Base-by-base conservation (phyloP, 1,140 invertebrate genomes). In the Drosophila watanabei region DNA sequence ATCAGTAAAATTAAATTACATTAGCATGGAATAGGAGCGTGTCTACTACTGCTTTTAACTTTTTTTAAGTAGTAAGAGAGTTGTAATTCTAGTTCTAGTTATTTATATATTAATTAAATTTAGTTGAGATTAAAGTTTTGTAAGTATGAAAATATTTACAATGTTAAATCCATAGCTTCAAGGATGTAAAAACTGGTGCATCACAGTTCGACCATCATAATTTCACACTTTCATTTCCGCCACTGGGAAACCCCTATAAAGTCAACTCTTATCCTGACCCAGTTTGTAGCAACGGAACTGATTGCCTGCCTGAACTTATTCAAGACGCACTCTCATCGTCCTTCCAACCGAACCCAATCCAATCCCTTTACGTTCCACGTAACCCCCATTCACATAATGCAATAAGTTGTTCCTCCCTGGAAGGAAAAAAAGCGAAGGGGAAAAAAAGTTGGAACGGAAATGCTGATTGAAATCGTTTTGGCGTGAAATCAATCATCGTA, bases 401-500 rank as follows among this genome's bases (percentile, higher is more conserved):
- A 81, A 84, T 88, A 84, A 81, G 65, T 71, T 64, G 37, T 60
- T 52, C 24, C 41, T 41, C 68, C 68, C 56, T 48, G 43, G 28
- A 51, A 59, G 37, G 37, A 69, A 60, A 37, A 37, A 52, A 70
- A 59, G 45, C 63, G 39, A 60, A 78, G 75, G 66, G 41, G n/a
- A n/a, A 54, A 62, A 78, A 63, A 76, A 62, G 43, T 78, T 60
- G 75, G 64, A 89, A 78, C 82, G 87, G 82, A 91, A 92, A 92
- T 92, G 77, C 82, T 92, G 90, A 92, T 92, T 92, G 90, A 92
- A 92, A 92, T 90, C 90, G 80, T 78, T 92, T 92, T 79, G 82
- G 90, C 90, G 90, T 92, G 90, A 92, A 92, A 92, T 92, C 90
- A 92, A 92, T 92, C 90, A 92, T 92, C 82, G 85, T 66, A 79